These are phyloP conservation scores for Copsychus sechellarum DNA, from an alignment of 2,113 vertebrate genomes.

Conservation along the genomic window DNA sequence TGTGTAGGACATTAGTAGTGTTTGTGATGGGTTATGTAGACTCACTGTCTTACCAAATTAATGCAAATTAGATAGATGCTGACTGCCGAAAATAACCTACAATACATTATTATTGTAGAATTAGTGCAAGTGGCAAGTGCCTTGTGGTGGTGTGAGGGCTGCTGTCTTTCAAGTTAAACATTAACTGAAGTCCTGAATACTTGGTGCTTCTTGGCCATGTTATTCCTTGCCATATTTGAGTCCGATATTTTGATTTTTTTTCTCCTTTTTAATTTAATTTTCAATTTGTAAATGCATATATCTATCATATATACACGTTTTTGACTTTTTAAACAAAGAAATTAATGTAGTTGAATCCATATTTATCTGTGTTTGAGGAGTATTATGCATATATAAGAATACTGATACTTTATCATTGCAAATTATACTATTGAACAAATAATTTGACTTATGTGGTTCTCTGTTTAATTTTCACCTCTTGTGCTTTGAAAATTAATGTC, in stretches of 20 bases:
- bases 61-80: background rate
- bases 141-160: rapidly evolving
- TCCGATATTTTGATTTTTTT: background rate
- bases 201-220: background rate
- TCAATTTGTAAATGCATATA: background rate
- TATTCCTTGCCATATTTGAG: background rate
- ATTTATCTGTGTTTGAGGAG: background rate
- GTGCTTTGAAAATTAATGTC: background rate
- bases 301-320: background rate
- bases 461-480: background rate
- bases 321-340: background rate
- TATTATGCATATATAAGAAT: background rate
- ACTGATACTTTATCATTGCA: background rate
- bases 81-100: background rate
- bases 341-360: background rate
- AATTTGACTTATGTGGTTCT: background rate
- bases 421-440: background rate
- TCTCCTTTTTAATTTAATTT: background rate
- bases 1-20: background rate
- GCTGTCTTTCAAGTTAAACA: background rate
- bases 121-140: background rate
- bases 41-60: background rate
- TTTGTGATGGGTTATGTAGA: background rate
- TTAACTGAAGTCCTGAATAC: background rate
- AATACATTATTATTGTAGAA: background rate